Evolutionary conservation across 2,888 invertebrate species (phyloP), one percentile per base, ranked within the genome.

Genomic region (Drosophila mayaguana): DNA sequence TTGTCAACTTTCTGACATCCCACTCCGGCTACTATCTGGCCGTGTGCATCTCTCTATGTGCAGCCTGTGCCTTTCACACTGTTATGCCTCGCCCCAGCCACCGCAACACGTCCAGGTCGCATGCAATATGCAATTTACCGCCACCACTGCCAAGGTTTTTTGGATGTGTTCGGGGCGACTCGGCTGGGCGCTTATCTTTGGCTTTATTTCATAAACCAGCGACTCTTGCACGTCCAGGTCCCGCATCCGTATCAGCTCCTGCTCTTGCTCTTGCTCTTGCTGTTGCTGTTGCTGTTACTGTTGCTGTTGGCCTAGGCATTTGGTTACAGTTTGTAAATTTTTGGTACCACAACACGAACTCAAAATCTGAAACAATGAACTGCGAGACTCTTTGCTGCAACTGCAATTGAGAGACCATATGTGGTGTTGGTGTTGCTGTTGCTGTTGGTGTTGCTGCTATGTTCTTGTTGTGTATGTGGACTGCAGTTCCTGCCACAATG

Each of bases 121-220:
- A 71, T 81, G 83, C 83, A 83, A 81, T 87, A 88, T 86, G 85
- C 85, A 86, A 85, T 86, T 88, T 83, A 72, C 80, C 82, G 75
- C 78, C 87, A 72, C 78, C 78, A 83, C 77, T 69, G 71, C 62
- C 62, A 71, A 67, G 61, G 74, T 73, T 76, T 79, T 77, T 79
- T 72, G 63, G 38, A 63, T 68, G 59, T 80, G 72, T 68, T 70
- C 53, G 66, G 70, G 77, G 70, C 77, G 65, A 77, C 67, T 78
- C 71, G 64, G 62, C 53, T 63, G 72, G 68, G 57, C 75, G 78
- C 88, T 88, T 86, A 88, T 88, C 86, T 86, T 88, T 86, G 86
- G 86, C 83, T 86, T 86, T 86, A 83, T 88, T 86, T 85, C 86
- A 86, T 88, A 81, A 84, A 87, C 84, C 85, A 78, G 72, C 73